phyloP scores from a whole-genome alignment of 2,888 invertebrate species.

The Phrixothrix hirtus region DNA sequence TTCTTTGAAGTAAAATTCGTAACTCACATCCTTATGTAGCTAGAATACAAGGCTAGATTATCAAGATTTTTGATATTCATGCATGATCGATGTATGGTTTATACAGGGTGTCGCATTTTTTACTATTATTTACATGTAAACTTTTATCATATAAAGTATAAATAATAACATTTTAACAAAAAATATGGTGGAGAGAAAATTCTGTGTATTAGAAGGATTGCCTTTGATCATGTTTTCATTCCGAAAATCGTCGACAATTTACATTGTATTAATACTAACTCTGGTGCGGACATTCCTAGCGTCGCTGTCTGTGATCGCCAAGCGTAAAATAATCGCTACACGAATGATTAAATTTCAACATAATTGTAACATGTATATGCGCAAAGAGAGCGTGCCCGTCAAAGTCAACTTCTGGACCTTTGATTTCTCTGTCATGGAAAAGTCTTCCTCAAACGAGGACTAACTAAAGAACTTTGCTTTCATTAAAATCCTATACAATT shows the following conservation, averaged over 20 bases:
- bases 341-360: conserved; percentile 59
- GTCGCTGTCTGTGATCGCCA: conserved; percentile 56
- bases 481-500: neutral
- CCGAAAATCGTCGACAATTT: conserved; percentile 56
- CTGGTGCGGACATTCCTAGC: conserved; percentile 56
- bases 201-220: conserved; percentile 17
- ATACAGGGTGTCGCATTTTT: too few species aligned
- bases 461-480: neutral
- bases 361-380: conserved; percentile 55
- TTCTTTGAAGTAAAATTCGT: conserved; percentile 49
- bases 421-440: conserved; percentile 33
- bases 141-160: too few species aligned
- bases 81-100: conserved; percentile 16
- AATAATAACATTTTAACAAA: too few species aligned
- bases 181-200: too few species aligned
- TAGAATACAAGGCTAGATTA: conserved; percentile 11
- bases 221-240: conserved; percentile 30
- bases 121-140: too few species aligned
- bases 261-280: conserved; percentile 55
- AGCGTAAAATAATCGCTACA: conserved; percentile 56
- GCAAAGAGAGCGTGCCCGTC: conserved; percentile 39
- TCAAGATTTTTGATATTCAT: conserved; percentile 11
- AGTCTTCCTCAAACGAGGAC: neutral
- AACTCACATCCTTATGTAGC: conserved; percentile 44
- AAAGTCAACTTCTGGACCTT: conserved; percentile 38